Evolutionary conservation across 2,113 vertebrate genomes (phyloP).

Genomic region (Alligator mississippiensis): DNA sequence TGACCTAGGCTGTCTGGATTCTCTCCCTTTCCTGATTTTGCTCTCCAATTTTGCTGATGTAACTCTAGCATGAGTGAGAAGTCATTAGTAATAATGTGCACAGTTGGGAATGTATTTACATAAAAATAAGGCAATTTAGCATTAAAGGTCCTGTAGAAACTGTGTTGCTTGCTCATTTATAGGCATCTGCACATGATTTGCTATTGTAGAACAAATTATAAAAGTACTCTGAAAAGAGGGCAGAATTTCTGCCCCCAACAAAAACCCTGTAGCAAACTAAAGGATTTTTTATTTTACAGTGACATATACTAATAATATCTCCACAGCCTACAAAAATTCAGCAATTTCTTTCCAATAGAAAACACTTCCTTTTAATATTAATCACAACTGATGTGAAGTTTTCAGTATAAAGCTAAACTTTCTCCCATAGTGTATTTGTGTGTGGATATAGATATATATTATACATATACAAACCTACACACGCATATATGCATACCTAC

Average conservation of each 20-base stretch:
- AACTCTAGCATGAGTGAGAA: neutral
- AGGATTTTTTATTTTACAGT: neutral
- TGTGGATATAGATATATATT: neutral
- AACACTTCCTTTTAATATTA: neutral
- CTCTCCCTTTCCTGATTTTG: neutral
- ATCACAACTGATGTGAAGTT: neutral
- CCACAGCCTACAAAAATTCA: neutral
- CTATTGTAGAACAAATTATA: neutral
- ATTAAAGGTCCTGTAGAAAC: neutral
- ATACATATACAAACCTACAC: no score
- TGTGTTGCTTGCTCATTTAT: neutral
- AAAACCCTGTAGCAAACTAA: neutral
- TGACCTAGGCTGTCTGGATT: neutral
- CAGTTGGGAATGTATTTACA: neutral
- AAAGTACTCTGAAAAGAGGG: neutral
- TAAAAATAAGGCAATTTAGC: neutral
- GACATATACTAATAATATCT: accelerated
- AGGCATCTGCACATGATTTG: neutral
- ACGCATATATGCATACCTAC: no score
- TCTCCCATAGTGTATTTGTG: neutral
- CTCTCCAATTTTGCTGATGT: neutral
- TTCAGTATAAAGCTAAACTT: neutral
- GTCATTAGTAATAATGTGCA: neutral
- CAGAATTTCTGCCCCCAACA: neutral
- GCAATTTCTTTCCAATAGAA: neutral